Percentiles rank a stretch among this genome's conserved stretches.
These are phyloP conservation scores for Narcine bancroftii DNA, from an alignment of 2,113 vertebrate species.

Conservation along the genomic window DNA sequence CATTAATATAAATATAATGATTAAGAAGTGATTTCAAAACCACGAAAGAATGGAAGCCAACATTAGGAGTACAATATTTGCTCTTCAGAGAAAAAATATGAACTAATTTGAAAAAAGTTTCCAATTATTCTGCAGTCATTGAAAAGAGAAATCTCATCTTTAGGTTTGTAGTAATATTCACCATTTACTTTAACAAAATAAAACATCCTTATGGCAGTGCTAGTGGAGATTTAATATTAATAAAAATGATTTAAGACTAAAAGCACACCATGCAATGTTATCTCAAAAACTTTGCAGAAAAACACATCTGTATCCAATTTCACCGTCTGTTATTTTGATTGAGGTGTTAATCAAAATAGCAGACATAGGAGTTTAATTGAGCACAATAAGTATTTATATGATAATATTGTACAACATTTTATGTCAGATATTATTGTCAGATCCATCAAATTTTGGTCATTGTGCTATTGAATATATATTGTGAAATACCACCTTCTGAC, in stretches of 20 bases:
- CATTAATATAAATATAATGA: not conserved
- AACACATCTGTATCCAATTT: conserved; percentile 25
- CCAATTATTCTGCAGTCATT: not conserved
- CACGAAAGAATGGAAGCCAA: not conserved
- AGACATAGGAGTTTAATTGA: conserved; percentile 7
- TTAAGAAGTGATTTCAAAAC: not conserved
- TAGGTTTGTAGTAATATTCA: not conserved
- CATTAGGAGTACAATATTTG: not conserved
- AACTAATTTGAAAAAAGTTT: not conserved
- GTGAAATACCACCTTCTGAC: not conserved
- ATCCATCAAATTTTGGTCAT: not conserved
- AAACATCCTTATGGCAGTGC: not conserved
- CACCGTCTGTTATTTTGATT: conserved; percentile 21
- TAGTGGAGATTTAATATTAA: not conserved
- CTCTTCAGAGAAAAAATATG: not conserved
- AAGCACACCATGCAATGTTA: conserved; percentile 2
- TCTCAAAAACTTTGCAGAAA: not conserved
- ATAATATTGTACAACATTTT: not conserved
- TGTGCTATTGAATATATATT: not conserved
- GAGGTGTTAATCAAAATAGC: conserved; percentile 28
- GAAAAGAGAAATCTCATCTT: not conserved
- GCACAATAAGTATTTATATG: not conserved
- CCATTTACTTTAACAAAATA: not conserved
- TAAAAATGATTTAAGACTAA: conserved; percentile 8
- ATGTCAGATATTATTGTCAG: not conserved